These are phyloP conservation scores for Sceliomorpha sp. DNA, from an alignment of 2,888 invertebrate genomes.

Conservation along the genomic window DNA sequence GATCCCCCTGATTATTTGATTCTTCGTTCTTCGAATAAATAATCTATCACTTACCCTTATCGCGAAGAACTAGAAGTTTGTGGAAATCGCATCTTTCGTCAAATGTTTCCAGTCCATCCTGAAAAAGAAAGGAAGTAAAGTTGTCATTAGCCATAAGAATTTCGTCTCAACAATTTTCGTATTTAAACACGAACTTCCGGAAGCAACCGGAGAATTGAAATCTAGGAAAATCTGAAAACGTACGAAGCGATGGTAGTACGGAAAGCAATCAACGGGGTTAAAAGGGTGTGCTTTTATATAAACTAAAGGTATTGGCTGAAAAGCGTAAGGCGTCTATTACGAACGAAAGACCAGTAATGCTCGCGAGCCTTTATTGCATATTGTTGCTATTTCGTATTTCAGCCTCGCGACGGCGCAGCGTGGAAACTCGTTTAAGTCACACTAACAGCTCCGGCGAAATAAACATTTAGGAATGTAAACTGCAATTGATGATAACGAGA, in stretches of 20 bases:
- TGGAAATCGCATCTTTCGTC: constrained; percentile 47
- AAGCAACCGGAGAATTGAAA: too few relatives aligned
- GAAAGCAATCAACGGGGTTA: constrained; percentile 12
- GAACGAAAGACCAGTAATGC: constrained; percentile 29
- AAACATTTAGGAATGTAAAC: constrained; percentile 21
- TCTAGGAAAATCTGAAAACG: too few relatives aligned
- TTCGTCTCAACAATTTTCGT: too few relatives aligned
- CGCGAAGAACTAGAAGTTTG: constrained; percentile 29
- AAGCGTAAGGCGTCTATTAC: constrained; percentile 33
- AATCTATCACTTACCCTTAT: constrained; percentile 44
- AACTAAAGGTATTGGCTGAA: constrained; percentile 31
- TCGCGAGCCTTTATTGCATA: constrained; percentile 40
- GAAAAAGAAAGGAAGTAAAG: neutral
- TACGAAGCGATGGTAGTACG: too few relatives aligned
- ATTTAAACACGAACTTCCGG: too few relatives aligned
- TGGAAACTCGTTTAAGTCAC: constrained; percentile 31
- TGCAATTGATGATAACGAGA: constrained; percentile 21
- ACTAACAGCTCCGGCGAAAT: constrained; percentile 29
- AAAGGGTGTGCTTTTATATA: constrained; percentile 36
- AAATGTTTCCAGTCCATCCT: constrained; percentile 44
- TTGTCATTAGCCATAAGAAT: too few relatives aligned
- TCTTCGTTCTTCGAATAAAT: constrained; percentile 11
- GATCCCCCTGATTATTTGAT: too few relatives aligned
- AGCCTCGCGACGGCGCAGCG: constrained; percentile 11
- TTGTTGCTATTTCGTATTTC: constrained; percentile 35